phyloP scores from a whole-genome alignment of 2,797 vertebrate genomes.

The Muscicapa comitata region DNA sequence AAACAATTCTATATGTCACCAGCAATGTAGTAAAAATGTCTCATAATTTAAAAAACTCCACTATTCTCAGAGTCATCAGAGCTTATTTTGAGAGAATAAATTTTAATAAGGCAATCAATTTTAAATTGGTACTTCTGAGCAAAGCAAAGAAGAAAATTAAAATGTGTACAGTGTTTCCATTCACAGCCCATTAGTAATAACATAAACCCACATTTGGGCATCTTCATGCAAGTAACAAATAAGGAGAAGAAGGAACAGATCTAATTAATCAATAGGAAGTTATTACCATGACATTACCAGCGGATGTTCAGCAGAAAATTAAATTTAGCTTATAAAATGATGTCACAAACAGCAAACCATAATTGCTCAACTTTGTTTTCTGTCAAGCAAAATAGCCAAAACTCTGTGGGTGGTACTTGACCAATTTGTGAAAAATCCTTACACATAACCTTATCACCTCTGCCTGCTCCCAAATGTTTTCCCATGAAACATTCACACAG shows the following conservation, averaged over 20 bases:
- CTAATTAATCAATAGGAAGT: constrained; percentile 77
- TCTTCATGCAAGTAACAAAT: constrained; percentile 63
- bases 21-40: not conserved
- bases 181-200: not conserved
- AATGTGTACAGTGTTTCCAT: not conserved
- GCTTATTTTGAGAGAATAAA: not conserved
- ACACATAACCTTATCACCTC: constrained; percentile 17
- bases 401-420: constrained; percentile 26
- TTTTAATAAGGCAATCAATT: not conserved
- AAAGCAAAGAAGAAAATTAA: constrained; percentile 34
- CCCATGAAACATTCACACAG: not conserved
- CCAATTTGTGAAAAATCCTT: constrained; percentile 12
- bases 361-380: constrained; percentile 73
- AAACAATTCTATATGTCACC: not conserved
- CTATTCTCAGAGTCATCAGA: not conserved
- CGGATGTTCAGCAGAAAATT: constrained; percentile 79
- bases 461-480: not conserved
- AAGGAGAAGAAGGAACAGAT: constrained; percentile 52
- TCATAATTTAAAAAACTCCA: not conserved
- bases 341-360: constrained; percentile 70
- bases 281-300: constrained; percentile 80
- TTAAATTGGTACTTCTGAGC: not conserved
- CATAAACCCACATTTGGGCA: constrained; percentile 1
- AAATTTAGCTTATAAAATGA: constrained; percentile 75
- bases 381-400: constrained; percentile 44